Evolutionary conservation across 2,888 invertebrate genomes (phyloP), one percentile per base, ranked within the genome.

Genomic region (Callyntrura guangdongensis): DNA sequence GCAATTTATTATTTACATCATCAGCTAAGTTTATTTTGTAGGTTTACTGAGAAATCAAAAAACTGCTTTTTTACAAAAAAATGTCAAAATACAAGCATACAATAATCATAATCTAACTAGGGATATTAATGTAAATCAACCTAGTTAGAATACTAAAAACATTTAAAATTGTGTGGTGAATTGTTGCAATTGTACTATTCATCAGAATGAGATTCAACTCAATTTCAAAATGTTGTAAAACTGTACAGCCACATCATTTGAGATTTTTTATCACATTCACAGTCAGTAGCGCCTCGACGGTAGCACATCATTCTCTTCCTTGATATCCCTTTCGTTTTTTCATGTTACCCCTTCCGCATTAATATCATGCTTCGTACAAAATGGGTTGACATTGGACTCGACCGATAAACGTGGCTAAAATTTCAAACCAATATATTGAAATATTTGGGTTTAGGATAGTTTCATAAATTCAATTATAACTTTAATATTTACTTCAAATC

Each of bases 341-440:
- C 1, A 49, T 17, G 27, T 72, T 47, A 89, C n/a, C 89, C 89
- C 53, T 89, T 89, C 14, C 89, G 45, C 89, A 89, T 89, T 22
- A 89, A 11, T 14, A 89, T 67, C 89, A 84, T 89, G 47, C 85
- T 77, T 45, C 84, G n/a, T 11, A 89, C 84, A 59, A 89, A 84
- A 56, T 85, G 84, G n/a, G 74, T 79, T 0, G 84, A 84, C 84
- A 84, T 89, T 12, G 84, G 89, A n/a, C 84, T 84, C 12, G 89
- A 89, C n/a, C 89, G 77, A 20, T 89, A 89, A 0, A 89, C 89
- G 59, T 89, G 89, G 49, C 89, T 89, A 49, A 59, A 86, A 74
- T 61, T 22, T n/a, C 2, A 61, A 61, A 59, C 59, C 20, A 69
- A 20, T n/a, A 8, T 72, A 49, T n/a, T n/a, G n/a, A n/a, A n/a